Evolutionary conservation across 2,797 vertebrate genomes (phyloP).

Genomic region (Cryptoblepharus egeriae): DNA sequence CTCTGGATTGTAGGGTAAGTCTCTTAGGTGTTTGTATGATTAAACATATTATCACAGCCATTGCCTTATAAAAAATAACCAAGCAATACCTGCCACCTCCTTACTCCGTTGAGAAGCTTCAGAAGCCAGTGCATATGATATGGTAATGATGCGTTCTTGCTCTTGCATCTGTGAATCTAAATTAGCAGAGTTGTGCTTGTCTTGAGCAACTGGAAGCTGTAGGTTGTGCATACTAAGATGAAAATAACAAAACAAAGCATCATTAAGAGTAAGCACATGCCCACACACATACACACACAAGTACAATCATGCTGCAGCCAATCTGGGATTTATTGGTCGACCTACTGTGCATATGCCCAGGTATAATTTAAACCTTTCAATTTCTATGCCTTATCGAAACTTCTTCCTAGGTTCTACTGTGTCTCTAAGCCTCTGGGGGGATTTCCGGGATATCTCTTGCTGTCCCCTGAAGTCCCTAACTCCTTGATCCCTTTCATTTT

Average conservation of each 20-base stretch:
- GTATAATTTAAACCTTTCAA: neutral
- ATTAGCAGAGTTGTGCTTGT: conserved; percentile 81
- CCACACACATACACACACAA: neutral
- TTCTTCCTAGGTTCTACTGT: too few species aligned
- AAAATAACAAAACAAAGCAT: conserved; percentile 42
- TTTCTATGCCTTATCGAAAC: too few species aligned
- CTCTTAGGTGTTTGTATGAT: conserved; percentile 26
- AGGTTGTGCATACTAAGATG: conserved; percentile 88
- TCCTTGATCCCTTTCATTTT: too few species aligned
- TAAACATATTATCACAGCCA: conserved; percentile 20
- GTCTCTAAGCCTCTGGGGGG: too few species aligned
- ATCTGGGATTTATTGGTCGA: neutral
- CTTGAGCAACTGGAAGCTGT: conserved; percentile 77
- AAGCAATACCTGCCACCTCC: conserved; percentile 91
- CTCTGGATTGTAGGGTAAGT: too few species aligned
- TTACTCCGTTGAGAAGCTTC: conserved; percentile 97
- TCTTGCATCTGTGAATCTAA: conserved; percentile 90
- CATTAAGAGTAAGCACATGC: conserved; percentile 38
- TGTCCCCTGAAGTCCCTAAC: too few species aligned
- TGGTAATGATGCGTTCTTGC: conserved; percentile 96
- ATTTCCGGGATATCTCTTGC: too few species aligned
- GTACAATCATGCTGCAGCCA: neutral
- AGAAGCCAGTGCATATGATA: conserved; percentile 95
- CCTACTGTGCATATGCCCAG: neutral
- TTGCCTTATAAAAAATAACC: conserved; percentile 71